phyloP scores from a whole-genome alignment of 2,113 vertebrate species.

The Heteronetta atricapilla region DNA sequence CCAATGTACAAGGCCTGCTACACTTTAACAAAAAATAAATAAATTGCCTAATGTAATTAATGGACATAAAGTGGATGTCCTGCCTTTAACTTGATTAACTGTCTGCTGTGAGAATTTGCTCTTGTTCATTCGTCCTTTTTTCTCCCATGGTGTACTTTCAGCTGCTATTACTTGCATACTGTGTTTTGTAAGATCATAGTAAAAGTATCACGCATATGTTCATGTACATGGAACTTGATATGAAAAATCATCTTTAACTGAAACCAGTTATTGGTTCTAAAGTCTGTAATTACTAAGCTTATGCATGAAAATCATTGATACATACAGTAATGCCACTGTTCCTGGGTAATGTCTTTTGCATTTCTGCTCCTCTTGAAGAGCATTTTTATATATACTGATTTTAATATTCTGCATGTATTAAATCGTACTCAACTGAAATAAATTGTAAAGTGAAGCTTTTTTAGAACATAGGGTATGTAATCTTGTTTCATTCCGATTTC shows the following conservation, averaged over 20 bases:
- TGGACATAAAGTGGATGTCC: background rate
- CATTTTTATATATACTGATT: background rate
- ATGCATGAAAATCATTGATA: background rate
- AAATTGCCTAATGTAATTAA: background rate
- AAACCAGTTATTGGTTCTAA: background rate
- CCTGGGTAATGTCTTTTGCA: background rate
- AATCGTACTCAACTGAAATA: background rate
- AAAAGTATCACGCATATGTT: background rate
- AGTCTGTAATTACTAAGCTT: background rate
- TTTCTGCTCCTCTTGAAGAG: background rate
- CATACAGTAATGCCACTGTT: background rate
- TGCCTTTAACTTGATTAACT: conserved; percentile 3
- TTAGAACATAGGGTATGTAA: background rate
- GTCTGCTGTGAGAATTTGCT: background rate
- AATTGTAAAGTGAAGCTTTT: background rate
- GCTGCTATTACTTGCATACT: background rate
- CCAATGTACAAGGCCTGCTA: background rate
- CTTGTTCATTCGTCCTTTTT: background rate
- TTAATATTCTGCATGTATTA: background rate
- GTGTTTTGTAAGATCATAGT: background rate
- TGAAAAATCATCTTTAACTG: background rate
- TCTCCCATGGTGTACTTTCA: background rate
- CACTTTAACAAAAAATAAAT: conserved; percentile 4
- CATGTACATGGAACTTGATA: background rate
- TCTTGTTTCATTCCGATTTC: conserved; percentile 8